phyloP scores from a whole-genome alignment of 2,888 invertebrate genomes.

The Cheilosia scutellata region DNA sequence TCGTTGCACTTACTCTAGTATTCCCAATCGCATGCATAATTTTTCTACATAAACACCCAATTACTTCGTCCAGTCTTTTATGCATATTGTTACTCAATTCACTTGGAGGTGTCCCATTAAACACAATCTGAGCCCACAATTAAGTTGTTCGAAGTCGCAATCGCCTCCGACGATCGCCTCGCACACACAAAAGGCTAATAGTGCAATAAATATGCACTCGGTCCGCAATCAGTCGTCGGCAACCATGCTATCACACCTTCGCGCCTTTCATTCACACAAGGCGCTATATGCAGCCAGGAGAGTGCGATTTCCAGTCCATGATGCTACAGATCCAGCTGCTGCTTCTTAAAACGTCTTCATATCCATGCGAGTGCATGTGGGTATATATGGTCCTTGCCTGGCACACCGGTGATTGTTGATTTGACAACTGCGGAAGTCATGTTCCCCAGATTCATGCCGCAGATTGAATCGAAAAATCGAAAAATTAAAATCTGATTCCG shows the following conservation, averaged over 20 bases:
- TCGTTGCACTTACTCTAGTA: no score
- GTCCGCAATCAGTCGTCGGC: slow-evolving; percentile 65
- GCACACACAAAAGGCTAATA: slow-evolving; percentile 46
- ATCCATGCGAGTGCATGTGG: neutral
- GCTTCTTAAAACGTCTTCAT: neutral
- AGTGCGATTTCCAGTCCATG: slow-evolving; percentile 41
- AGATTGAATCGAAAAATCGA: slow-evolving; percentile 70
- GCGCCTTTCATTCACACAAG: slow-evolving; percentile 34
- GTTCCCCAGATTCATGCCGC: slow-evolving; percentile 72
- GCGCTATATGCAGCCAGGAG: slow-evolving; percentile 3
- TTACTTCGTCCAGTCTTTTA: neutral
- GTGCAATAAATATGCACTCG: slow-evolving; percentile 66
- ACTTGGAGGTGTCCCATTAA: neutral
- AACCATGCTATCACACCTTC: slow-evolving; percentile 61
- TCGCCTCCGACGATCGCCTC: slow-evolving; percentile 37
- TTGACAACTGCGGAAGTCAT: slow-evolving; percentile 76
- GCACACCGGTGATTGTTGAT: slow-evolving; percentile 40
- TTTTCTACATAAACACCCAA: neutral
- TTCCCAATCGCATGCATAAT: no score
- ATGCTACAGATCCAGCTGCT: slow-evolving; percentile 37
- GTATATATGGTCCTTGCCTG: slow-evolving; percentile 11
- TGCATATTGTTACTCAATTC: neutral
- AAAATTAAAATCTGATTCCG: slow-evolving; percentile 67
- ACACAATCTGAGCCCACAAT: slow-evolving; percentile 50
- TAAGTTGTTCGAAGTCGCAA: slow-evolving; percentile 61